Evolutionary conservation across 2,888 invertebrate species (phyloP).

Genomic region (Ophion ellenae): DNA sequence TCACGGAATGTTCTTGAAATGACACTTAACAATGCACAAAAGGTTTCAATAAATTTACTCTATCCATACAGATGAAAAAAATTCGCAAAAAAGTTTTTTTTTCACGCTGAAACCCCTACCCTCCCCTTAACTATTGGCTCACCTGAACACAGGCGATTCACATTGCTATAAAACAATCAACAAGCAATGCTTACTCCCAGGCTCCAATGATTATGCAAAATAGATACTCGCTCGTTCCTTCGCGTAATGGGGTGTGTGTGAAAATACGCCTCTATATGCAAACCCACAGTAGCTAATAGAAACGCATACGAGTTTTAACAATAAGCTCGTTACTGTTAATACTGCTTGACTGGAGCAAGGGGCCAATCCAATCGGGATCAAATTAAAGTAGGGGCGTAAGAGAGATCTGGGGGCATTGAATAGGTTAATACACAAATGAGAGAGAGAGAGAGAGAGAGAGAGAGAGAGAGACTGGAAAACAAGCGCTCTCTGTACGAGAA

Average conservation of each 20-base stretch:
- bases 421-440: conserved; percentile 12
- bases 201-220: conserved; percentile 58
- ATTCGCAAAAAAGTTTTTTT: no score
- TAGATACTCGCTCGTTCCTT: conserved; percentile 38
- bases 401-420: conserved; percentile 30
- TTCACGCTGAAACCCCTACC: no score
- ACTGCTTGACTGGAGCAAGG: conserved; percentile 72
- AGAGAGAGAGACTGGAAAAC: neutral
- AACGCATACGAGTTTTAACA: conserved; percentile 79
- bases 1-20: no score
- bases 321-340: conserved; percentile 81
- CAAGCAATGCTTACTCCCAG: conserved; percentile 25
- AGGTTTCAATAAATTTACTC: no score
- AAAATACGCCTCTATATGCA: conserved; percentile 15
- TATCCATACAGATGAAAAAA: no score
- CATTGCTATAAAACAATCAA: conserved; percentile 44
- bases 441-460: conserved; percentile 49
- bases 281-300: conserved; percentile 72
- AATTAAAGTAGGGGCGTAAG: conserved; percentile 72
- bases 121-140: conserved; percentile 39
- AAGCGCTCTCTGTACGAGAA: neutral
- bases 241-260: neutral
- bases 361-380: conserved; percentile 73
- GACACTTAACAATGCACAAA: no score
- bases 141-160: neutral